phyloP scores from a whole-genome alignment of 2,113 vertebrate species.

The Mus musculus region DNA sequence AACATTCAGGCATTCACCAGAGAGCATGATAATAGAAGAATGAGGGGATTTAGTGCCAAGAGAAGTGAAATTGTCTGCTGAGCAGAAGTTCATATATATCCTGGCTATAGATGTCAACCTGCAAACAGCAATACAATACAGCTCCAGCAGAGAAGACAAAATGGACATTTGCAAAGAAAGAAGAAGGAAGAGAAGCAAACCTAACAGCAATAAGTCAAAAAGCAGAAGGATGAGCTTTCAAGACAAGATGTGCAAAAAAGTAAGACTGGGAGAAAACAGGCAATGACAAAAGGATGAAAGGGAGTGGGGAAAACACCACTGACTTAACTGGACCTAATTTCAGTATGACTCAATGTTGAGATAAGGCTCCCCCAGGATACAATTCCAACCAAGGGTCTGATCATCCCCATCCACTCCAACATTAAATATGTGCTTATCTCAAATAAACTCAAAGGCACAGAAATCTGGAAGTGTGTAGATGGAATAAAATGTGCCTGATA shows the following conservation, averaged over 20 bases:
- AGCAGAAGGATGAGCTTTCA: neutral
- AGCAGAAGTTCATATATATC: neutral
- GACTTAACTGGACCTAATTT: constrained; percentile 24
- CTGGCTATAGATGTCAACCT: neutral
- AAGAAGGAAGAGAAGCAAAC: neutral
- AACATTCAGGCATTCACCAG: neutral
- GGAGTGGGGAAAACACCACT: neutral
- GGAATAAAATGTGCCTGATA: neutral
- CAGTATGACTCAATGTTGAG: neutral
- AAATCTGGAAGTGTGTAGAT: neutral
- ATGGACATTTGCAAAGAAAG: neutral
- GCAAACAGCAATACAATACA: neutral
- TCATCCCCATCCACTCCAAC: neutral
- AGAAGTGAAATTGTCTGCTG: neutral
- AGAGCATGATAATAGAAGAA: neutral
- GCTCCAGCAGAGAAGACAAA: neutral
- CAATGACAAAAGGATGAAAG: neutral
- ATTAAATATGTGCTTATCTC: neutral
- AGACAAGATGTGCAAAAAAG: neutral
- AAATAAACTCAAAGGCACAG: neutral
- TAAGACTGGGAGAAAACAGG: neutral
- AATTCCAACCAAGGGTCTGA: neutral
- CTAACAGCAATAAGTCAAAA: neutral
- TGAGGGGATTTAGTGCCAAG: neutral
- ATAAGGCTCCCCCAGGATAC: neutral